Base-by-base conservation (phyloP, 2,113 vertebrate genomes). In the Orientallactaga bullata region DNA sequence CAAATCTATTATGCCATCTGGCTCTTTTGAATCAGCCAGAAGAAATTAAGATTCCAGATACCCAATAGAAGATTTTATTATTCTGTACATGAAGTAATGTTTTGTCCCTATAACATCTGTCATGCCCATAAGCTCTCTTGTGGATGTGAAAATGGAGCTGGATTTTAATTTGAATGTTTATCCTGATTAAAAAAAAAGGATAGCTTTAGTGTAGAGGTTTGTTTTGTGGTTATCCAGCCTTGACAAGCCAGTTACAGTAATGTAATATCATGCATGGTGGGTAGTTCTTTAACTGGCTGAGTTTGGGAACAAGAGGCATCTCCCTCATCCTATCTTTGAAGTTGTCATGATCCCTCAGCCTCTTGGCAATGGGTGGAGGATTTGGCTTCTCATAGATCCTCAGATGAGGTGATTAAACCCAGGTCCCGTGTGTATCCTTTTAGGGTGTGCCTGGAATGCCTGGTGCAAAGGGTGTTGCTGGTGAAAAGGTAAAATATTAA, bases 371-470 rank as follows among this genome's bases (percentile, higher is more conserved):
- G 3, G 35, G 58, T 26, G 35, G 20, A 24, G 28, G 28, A 9
- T 61, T 35, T 72, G 79, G 61, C 8, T 16, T 1, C 93, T 92
- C 2, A 26, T 0, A 0, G 0, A 7, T 93, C 94, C 92, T 51
- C 20, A 77, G 2, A 74, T 15, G 21, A 21, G 1, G 63, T 32
- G 65, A 79, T 28, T 94, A 74, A n/a, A 93, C n/a, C 0, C 71
- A 86, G 2, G 66, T 61, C 76, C 69, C 76, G 0, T 88, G 32
- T 95, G 28, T 2, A 12, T 95, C 94, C 80, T 98, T 98, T 96
- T 84, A 99, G 99, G 99, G 99, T 91, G 98, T 99, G 30, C 99
- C 99, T 95, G 99, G 99, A 39, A 97, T 97, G 94, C 98, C 98
- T 86, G 99, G 99, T 92, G 97, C 98, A 95, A 99, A 99, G 97